phyloP scores from a whole-genome alignment of 2,888 invertebrate species.

The Ophonus ardosiacus region DNA sequence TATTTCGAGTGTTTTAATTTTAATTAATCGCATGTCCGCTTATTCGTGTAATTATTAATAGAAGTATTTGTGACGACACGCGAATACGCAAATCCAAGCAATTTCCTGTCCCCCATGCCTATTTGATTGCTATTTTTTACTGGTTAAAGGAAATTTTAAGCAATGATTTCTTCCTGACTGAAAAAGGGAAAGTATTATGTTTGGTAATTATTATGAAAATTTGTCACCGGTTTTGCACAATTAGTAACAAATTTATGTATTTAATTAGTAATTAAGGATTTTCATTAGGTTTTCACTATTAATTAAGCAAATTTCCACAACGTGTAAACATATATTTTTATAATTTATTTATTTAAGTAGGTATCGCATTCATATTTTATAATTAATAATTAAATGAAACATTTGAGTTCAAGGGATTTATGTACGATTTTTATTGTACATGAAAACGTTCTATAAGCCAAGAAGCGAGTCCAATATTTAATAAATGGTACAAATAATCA shows the following conservation, averaged over 20 bases:
- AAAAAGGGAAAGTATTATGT: neutral
- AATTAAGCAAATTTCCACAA: neutral
- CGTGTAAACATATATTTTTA: neutral
- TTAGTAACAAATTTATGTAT: neutral
- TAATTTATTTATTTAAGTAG: neutral
- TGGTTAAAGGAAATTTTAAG: slow-evolving; percentile 3
- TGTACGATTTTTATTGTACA: too few species aligned
- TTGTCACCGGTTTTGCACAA: neutral
- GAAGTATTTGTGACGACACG: slow-evolving; percentile 42
- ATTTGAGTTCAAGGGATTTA: too few species aligned
- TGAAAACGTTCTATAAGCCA: too few species aligned
- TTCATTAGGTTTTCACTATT: neutral
- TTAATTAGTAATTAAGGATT: neutral
- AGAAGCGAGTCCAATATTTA: too few species aligned
- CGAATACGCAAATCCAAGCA: neutral
- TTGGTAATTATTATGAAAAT: slow-evolving; percentile 12
- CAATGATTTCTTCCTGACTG: neutral
- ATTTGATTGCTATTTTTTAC: slow-evolving; percentile 8
- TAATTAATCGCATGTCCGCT: slow-evolving; percentile 37
- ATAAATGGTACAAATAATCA: too few species aligned
- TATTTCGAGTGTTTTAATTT: slow-evolving; percentile 18
- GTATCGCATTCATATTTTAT: neutral
- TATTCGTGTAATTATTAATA: slow-evolving; percentile 34
- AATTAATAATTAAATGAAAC: neutral
- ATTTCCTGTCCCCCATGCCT: slow-evolving; percentile 15